A percentile compares a stretch with the other conserved stretches of the same genome.
phyloP scores from a whole-genome alignment of 2,797 vertebrate genomes.

The Arrhamphus sclerolepis region DNA sequence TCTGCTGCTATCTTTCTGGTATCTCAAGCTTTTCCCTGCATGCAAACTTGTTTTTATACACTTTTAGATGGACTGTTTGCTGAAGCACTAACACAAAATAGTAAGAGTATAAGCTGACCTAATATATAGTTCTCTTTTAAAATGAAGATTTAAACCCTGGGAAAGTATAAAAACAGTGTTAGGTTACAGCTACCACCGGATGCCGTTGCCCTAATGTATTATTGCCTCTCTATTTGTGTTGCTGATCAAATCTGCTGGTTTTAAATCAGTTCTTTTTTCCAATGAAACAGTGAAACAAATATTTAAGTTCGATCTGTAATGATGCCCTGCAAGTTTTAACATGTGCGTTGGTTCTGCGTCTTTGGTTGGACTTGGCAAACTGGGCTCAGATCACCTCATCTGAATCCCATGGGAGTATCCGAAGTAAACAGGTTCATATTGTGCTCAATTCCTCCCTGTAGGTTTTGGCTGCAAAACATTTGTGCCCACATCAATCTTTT shows the following conservation, averaged over 20 bases:
- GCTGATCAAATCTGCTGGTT: constrained; percentile 11
- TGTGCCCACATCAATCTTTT: constrained; percentile 21
- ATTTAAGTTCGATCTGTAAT: constrained; percentile 28
- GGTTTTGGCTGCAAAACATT: constrained; percentile 29
- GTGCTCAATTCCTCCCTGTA: constrained; percentile 22
- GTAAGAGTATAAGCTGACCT: no score
- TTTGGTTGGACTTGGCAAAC: constrained; percentile 20
- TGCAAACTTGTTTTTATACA: no score
- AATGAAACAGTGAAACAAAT: constrained; percentile 21
- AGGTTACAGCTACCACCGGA: not conserved
- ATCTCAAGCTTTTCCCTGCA: no score
- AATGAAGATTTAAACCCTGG: no score
- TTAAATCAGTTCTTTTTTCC: constrained; percentile 11
- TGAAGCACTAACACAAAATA: no score
- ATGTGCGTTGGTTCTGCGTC: constrained; percentile 48
- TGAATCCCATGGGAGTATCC: constrained; percentile 24
- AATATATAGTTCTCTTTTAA: no score
- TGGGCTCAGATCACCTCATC: constrained; percentile 20
- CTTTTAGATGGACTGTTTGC: no score
- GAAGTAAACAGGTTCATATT: constrained; percentile 45
- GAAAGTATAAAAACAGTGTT: no score
- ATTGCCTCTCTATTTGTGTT: not conserved
- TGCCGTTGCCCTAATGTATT: constrained; percentile 5
- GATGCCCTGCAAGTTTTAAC: constrained; percentile 41
- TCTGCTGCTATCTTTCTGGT: no score